Percentiles rank a stretch among this genome's conserved stretches.
These are phyloP conservation scores for Leptodactylus fuscus DNA, from an alignment of 2,113 vertebrate genomes.

Conservation along the genomic window DNA sequence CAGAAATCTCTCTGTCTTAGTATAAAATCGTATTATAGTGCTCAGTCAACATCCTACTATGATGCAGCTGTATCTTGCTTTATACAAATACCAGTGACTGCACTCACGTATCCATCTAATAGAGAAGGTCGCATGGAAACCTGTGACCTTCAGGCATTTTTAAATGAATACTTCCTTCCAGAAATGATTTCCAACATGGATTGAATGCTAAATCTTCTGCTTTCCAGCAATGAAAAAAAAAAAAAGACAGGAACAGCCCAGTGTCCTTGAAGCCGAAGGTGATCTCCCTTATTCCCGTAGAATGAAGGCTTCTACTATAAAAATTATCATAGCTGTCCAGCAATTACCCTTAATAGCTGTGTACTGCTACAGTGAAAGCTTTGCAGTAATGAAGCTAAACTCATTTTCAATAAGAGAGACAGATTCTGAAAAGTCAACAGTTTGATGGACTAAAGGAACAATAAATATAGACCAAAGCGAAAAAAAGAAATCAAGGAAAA, in stretches of 20 bases:
- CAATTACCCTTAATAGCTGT: not conserved
- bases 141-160: conserved; percentile 52
- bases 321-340: not conserved
- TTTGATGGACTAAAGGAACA: not conserved
- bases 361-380: not conserved
- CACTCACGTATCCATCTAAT: conserved; percentile 24
- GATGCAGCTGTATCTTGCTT: not conserved
- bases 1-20: not conserved
- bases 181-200: conserved; percentile 37
- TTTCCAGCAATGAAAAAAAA: conserved; percentile 24
- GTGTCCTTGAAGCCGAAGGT: conserved; percentile 35
- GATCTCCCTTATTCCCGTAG: not conserved
- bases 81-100: not conserved
- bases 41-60: conserved; percentile 21
- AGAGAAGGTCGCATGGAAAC: conserved; percentile 51
- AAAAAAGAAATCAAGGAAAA: too few species aligned
- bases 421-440: not conserved
- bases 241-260: not conserved
- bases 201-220: conserved; percentile 36
- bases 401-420: not conserved
- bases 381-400: not conserved
- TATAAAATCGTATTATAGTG: not conserved
- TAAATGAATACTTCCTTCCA: conserved; percentile 49
- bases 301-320: not conserved
- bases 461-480: too few species aligned